Base-by-base conservation (phyloP, 1,140 invertebrate species). In the Conopomorpha cramerella region DNA sequence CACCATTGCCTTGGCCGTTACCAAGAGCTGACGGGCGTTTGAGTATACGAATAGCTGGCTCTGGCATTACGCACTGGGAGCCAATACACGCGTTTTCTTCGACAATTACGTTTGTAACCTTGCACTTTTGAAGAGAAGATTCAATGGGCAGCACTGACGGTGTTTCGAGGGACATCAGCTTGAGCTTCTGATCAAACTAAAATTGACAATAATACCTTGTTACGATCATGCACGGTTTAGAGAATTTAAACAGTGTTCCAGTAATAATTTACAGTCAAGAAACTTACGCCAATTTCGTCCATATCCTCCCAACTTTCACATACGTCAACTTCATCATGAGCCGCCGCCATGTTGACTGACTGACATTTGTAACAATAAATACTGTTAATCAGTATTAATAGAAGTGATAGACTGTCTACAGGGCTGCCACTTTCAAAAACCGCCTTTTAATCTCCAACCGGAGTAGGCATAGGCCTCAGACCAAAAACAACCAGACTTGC, bases 241-340 rank as follows among this genome's bases (percentile, higher is more conserved):
- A n/a, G n/a, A n/a, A n/a, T n/a, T n/a, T n/a, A n/a, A n/a, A n/a
- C n/a, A n/a, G n/a, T n/a, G n/a, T n/a, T n/a, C n/a, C n/a, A n/a
- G n/a, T n/a, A n/a, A n/a, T n/a, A n/a, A n/a, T n/a, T n/a, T n/a
- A n/a, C n/a, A n/a, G n/a, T n/a, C 50, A 36, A 52, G 49, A 55
- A 51, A 70, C 70, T 74, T 70, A 74, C 70, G 44, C 70, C 65
- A 66, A 71, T 84, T 66, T 89, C 89, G 55, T 89, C 88, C 73
- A 91, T 86, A 77, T 91, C 87, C 78, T 92, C 89, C 89, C 89
- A 92, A 79, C 84, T 89, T 70, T 91, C 88, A 66, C 66, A 76
- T 66, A 78, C 64, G 72, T 77, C 72, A 77, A 76, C 66, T 71
- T 77, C 73, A 66, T 74, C 70, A 54, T 70, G 66, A 43, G 71